A percentile compares a stretch with the other conserved stretches of the same genome.
These are phyloP conservation scores for Lophius americanus DNA, from an alignment of 2,797 vertebrate species.

Conservation along the genomic window DNA sequence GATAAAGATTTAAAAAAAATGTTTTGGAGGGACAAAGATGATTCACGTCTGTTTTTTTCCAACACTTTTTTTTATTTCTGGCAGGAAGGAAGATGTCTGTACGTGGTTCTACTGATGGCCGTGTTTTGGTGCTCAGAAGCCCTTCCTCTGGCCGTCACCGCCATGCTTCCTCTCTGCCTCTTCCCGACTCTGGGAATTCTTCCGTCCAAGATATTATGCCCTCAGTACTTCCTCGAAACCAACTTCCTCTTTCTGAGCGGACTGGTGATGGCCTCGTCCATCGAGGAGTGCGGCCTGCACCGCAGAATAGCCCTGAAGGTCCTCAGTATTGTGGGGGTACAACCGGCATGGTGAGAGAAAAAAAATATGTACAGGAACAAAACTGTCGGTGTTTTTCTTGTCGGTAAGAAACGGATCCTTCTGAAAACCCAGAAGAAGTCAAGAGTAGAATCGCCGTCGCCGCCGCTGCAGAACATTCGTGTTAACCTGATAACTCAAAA, in stretches of 20 bases:
- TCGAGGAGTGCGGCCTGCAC: slow-evolving; percentile 97
- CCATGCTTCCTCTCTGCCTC: slow-evolving; percentile 92
- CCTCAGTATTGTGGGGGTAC: slow-evolving; percentile 90
- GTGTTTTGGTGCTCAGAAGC: slow-evolving; percentile 96
- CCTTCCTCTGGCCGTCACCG: slow-evolving; percentile 92
- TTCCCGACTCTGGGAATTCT: slow-evolving; percentile 94
- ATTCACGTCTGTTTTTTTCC: neutral
- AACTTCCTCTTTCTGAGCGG: slow-evolving; percentile 97
- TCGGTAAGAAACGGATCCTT: neutral
- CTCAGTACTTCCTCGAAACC: slow-evolving; percentile 96
- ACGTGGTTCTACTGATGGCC: slow-evolving; percentile 94
- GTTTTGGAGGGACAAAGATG: neutral
- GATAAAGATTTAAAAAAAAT: no score
- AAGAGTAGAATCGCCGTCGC: no score
- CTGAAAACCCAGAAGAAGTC: no score
- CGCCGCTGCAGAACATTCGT: no score
- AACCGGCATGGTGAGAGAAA: slow-evolving; percentile 90
- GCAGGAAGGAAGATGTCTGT: slow-evolving; percentile 96
- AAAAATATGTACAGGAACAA: neutral
- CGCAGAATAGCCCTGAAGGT: slow-evolving; percentile 93
- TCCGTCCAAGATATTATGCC: slow-evolving; percentile 90
- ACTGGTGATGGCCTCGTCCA: slow-evolving; percentile 93
- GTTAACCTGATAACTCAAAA: no score
- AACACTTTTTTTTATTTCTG: neutral
- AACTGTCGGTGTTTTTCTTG: neutral